These are phyloP conservation scores for Spodoptera exigua DNA, from an alignment of 2,888 invertebrate genomes.

Conservation along the genomic window DNA sequence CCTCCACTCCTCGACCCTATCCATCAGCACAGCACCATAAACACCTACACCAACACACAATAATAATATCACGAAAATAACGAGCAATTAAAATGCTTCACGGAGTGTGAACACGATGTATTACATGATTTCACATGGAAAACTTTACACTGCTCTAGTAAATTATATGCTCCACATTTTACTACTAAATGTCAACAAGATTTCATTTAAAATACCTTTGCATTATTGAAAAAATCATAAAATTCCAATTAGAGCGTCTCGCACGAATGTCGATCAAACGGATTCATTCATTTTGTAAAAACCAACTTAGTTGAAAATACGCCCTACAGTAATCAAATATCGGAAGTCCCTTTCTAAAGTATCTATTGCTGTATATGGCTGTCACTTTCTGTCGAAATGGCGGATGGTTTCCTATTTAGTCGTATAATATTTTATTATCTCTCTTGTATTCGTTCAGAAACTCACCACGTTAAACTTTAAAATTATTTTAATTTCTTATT, in stretches of 20 bases:
- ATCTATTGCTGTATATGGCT: conserved; percentile 20
- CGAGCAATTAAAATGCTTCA: conserved; percentile 84
- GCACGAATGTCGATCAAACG: conserved; percentile 73
- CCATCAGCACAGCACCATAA: conserved; percentile 76
- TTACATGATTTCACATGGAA: conserved; percentile 61
- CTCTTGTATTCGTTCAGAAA: conserved; percentile 70
- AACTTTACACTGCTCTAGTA: conserved; percentile 31
- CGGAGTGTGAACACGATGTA: conserved; percentile 70
- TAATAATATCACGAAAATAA: conserved; percentile 72
- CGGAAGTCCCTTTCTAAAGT: conserved; percentile 48
- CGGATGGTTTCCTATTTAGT: conserved; percentile 46
- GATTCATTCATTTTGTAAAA: conserved; percentile 75
- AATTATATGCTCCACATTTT: conserved; percentile 30
- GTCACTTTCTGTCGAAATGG: conserved; percentile 22
- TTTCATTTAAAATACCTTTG: conserved; percentile 69
- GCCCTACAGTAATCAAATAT: conserved; percentile 44
- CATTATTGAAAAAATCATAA: conserved; percentile 74
- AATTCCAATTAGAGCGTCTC: conserved; percentile 78
- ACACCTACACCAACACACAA: conserved; percentile 73
- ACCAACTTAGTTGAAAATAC: conserved; percentile 50
- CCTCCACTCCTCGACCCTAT: conserved; percentile 65
- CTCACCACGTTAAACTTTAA: background rate
- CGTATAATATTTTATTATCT: conserved; percentile 45
- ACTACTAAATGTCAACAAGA: conserved; percentile 29
- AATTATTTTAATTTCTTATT: conserved; percentile 1